Evolutionary conservation across 1,140 invertebrate genomes (phyloP).

Genomic region (Drosophila lacteicornis): DNA sequence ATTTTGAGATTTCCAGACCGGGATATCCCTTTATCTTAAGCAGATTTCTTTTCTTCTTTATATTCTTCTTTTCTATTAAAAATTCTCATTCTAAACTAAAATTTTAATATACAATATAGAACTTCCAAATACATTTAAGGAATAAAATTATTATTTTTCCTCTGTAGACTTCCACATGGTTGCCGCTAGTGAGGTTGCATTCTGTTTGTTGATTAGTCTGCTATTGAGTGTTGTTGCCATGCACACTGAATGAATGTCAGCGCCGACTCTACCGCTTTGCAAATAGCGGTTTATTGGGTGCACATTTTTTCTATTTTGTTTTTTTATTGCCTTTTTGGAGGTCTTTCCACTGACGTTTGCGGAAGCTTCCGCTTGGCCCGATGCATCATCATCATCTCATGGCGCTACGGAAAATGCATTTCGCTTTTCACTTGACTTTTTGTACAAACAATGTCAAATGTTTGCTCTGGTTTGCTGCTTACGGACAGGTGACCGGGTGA

Average conservation of each 20-base stretch:
- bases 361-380: constrained; percentile 56
- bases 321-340: constrained; percentile 38
- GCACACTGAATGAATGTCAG: constrained; percentile 34
- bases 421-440: constrained; percentile 20
- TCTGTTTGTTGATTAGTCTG: constrained; percentile 73
- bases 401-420: constrained; percentile 31
- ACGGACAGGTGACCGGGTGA: constrained; percentile 21
- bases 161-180: constrained; percentile 48
- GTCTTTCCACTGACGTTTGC: constrained; percentile 64
- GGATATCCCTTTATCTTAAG: too few relatives aligned
- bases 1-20: too few relatives aligned
- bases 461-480: constrained; percentile 14
- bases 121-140: neutral
- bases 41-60: too few relatives aligned
- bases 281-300: constrained; percentile 51
- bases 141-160: neutral
- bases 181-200: constrained; percentile 61
- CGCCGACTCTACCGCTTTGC: constrained; percentile 23
- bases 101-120: neutral
- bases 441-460: constrained; percentile 40
- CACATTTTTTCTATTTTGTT: constrained; percentile 3
- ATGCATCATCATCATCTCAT: constrained; percentile 43
- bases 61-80: too few relatives aligned
- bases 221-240: constrained; percentile 65
- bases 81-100: too few relatives aligned